Base-by-base conservation (phyloP, 2,888 invertebrate genomes). In the Drosophila cracens region DNA sequence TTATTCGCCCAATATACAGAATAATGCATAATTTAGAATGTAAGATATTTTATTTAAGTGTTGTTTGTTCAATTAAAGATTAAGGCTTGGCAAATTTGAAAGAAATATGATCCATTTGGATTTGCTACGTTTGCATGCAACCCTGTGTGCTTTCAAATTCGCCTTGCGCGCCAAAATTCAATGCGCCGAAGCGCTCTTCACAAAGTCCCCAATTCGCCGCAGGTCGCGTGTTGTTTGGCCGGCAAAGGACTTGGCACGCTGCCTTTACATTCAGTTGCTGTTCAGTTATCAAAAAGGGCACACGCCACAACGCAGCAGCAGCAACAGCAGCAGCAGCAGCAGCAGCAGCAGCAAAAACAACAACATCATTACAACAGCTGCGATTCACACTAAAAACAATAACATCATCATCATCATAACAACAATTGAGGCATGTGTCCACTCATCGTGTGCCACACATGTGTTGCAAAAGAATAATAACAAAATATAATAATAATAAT, bases 161-260 rank as follows among this genome's bases (percentile, higher is more conserved):
- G 64, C 40, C 33, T 68, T 71, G 65, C 80, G 76, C 85, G 85
- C 85, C 85, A 69, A 70, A 54, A 52, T 10, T 16, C 21, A 63
- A 1, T 70, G 87, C 85, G 85, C 87, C 76, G 82, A 74, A 70
- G 75, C 85, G 71, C 80, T 84, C 84, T 63, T 25, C 13, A 25
- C 16, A 4, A 46, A 25, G 46, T 46, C 16, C 8, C 38, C 7
- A 83, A 83, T 87, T 86, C 87, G 85, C 85, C 85, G 85, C 74
- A 56, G 5, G 49, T 58, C 46, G 48, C 74, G 67, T 79, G 74
- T 66, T 83, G 79, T 69, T 82, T 53, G 74, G 70, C 84, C 83
- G 81, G 82, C 71, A 82, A 84, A 84, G 85, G 84, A 84, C 68
- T 76, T 73, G 78, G 61, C 83, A 61, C 60, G 46, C 62, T 67